Conservation (phyloP, 1,140 invertebrate genomes). For the Lithobius niger region DNA sequence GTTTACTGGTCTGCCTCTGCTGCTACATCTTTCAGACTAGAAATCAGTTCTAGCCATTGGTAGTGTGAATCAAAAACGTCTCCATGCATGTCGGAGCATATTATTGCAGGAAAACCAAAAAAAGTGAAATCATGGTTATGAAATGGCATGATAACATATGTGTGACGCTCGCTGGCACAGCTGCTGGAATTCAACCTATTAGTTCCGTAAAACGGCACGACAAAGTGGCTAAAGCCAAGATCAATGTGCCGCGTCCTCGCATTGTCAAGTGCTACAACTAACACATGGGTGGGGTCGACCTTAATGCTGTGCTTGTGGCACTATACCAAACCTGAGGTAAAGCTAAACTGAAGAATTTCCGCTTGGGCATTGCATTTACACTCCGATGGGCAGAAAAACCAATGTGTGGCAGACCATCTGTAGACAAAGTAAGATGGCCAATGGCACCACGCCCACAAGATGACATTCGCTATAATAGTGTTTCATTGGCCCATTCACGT, state of each 20-base stretch:
- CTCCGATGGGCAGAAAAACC: neutral
- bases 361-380: neutral
- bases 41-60: neutral
- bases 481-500: neutral
- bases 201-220: conserved; percentile 13
- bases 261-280: conserved; percentile 20
- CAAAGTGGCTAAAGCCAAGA: conserved; percentile 12
- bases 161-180: too few species aligned
- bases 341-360: neutral
- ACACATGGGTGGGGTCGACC: conserved; percentile 24
- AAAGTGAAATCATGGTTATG: neutral
- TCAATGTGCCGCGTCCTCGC: conserved; percentile 19
- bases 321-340: conserved; percentile 23
- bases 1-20: neutral
- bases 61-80: neutral
- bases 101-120: neutral
- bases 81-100: neutral
- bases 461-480: neutral
- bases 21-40: neutral
- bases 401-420: neutral
- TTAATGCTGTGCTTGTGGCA: conserved; percentile 23
- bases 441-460: too few species aligned
- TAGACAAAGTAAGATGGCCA: neutral
- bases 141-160: conserved; percentile 23
- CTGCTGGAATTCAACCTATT: conserved; percentile 17